phyloP scores from a whole-genome alignment of 2,113 vertebrate species.

The Spea bombifrons region DNA sequence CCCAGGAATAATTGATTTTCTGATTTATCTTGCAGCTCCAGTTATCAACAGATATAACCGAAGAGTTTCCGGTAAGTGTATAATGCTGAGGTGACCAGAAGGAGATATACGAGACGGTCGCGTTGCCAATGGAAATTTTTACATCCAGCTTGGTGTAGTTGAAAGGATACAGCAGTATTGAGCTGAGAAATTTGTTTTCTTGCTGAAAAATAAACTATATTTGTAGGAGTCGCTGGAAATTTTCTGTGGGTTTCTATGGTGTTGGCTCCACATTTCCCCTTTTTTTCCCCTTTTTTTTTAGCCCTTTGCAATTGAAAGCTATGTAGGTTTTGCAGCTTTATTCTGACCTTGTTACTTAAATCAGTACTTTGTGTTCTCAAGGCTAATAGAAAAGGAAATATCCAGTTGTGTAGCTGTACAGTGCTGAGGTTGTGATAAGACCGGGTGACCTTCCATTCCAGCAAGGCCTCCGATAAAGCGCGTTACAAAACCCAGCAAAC shows the following conservation, averaged over 20 bases:
- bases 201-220: too few species aligned
- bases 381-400: slow-evolving; percentile 39
- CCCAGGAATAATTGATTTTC: slow-evolving; percentile 1
- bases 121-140: too few species aligned
- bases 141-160: too few species aligned
- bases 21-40: slow-evolving; percentile 74
- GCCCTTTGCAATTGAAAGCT: too few species aligned
- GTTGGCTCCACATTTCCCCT: too few species aligned
- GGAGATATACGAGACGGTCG: too few species aligned
- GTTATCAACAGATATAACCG: slow-evolving; percentile 84
- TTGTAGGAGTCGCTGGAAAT: too few species aligned
- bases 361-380: slow-evolving; percentile 27
- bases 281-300: too few species aligned
- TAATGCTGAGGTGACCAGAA: too few species aligned
- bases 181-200: too few species aligned
- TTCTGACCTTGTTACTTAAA: slow-evolving; percentile 22
- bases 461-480: slow-evolving; percentile 19
- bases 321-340: neutral
- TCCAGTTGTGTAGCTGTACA: slow-evolving; percentile 20
- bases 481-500: neutral
- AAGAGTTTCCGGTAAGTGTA: slow-evolving; percentile 87
- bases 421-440: slow-evolving; percentile 40
- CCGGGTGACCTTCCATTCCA: slow-evolving; percentile 48
- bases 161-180: too few species aligned
- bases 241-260: too few species aligned